Evolutionary conservation across 2,113 vertebrate genomes (phyloP), one percentile per base, ranked within the genome.

Genomic region (Ciconia stormi): DNA sequence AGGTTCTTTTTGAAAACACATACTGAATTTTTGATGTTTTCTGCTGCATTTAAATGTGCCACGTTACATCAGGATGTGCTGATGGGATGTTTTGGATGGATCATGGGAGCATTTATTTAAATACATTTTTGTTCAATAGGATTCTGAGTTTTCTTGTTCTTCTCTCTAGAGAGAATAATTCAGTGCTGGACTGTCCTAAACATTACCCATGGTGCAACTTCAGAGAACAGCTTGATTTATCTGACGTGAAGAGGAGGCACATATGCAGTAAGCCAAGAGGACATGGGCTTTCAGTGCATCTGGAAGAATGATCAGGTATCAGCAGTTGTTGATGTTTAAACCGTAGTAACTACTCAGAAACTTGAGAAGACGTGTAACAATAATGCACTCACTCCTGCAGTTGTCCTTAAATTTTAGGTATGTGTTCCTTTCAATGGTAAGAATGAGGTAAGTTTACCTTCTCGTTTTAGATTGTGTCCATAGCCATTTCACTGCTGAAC

Each of bases 231-330:
- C 85, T 80, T 56, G 44, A 21, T 82, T 91, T 76, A 78, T 53
- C 69, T 82, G 74, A 93, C 79, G 18, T 97, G 96, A 97, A 79
- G 93, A 95, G 63, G 84, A 94, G 79, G 84, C 92, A 42, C 63
- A 82, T 95, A 93, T 92, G 90, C 95, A 89, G 76, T 8, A 38
- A 92, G 79, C 63, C 90, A 53, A 17, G 91, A 95, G 96, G 97
- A 97, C 94, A 96, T 97, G 97, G 97, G 95, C 95, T 92, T 93
- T 90, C 96, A 83, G 71, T 78, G 65, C 82, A 3, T 30, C 91
- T 96, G 95, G 69, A 76, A 47, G 61, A 92, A 97, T 96, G 95
- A 90, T 81, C 94, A 97, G 96, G 97, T 97, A 97, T 13, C n/a
- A 30, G 63, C 44, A 67, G 13, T 0, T 66, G 29, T 6, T 69